Evolutionary conservation across 35 echinoderm and acorn worm species (phyloP), one percentile per base, ranked within the genome.

Genomic region (Stichopus chloronotus): DNA sequence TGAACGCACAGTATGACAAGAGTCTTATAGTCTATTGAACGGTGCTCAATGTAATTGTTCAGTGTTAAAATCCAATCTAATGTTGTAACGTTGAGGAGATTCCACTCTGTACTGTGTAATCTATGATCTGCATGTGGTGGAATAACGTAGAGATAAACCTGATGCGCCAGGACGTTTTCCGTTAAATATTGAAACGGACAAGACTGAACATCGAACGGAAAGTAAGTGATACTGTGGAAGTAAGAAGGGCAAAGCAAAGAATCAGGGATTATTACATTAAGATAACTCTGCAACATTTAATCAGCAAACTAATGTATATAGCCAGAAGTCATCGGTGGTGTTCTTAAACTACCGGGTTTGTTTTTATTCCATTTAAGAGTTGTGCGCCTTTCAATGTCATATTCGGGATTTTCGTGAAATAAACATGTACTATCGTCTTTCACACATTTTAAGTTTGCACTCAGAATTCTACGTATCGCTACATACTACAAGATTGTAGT

Each of bases 201-300:
- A 56, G 13, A 4, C 17, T 83, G 80, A 9, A 9, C 55, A 53
- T 83, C 80, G 20, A 83, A 83, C 80, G 80, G 80, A 83, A 83
- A 83, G 80, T 83, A 83, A 8, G 52, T 53, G 56, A 83, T 55
- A 53, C 80, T 83, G 80, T 83, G 52, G 55, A 55, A 74, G 30
- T 43, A 43, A 74, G 2, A 74, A 72, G 21, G 5, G 58, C 12
- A 60, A 60, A 60, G 6, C 58, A 60, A 7, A 5, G n/a, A n/a
- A n/a, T n/a, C n/a, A n/a, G n/a, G n/a, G n/a, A n/a, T n/a, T n/a
- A n/a, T n/a, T n/a, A n/a, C n/a, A n/a, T n/a, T n/a, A n/a, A n/a
- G n/a, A n/a, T n/a, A n/a, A n/a, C n/a, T n/a, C n/a, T n/a, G n/a
- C n/a, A n/a, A n/a, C n/a, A n/a, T n/a, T n/a, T n/a, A n/a, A n/a